Evolutionary conservation across 2,113 vertebrate species (phyloP), one percentile per base, ranked within the genome.

Genomic region (Dasyprocta punctata): DNA sequence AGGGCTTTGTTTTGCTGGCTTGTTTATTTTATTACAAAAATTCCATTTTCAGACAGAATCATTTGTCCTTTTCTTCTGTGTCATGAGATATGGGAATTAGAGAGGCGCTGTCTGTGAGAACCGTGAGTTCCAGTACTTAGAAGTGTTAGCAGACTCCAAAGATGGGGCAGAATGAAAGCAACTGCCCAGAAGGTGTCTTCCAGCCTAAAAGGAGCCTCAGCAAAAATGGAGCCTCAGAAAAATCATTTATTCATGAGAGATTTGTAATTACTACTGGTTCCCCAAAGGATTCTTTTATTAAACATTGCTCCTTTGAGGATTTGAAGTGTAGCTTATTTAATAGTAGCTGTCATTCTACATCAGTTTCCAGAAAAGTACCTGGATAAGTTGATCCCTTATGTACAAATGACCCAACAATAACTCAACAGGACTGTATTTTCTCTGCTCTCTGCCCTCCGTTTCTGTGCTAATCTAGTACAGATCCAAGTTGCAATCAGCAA

Each of bases 281-380:
- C 36, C 49, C 67, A 56, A 89, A 86, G 56, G 33, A 73, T 89
- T 94, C 56, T 90, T 86, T 88, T 47, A 91, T 89, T 30, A 86
- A 95, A 49, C 3, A 82, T 17, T 60, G 49, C 19, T 91, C 56
- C 41, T 89, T 22, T 63, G 67, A 92, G 36, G 33, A 56, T 52
- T 75, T 94, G 85, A 38, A 81, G 92, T 60, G n/a, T 10, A 81
- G 36, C 54, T 95, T 92, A 63, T 91, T 77, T 75, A 8, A 93
- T 28, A 89, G 3, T 86, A 91, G 75, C 47, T 93, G 30, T 78
- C 89, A 95, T 88, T 94, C 86, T 38, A 33, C 61, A 17, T 78
- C 77, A 80, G 38, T 44, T 86, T 92, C 86, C 65, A 52, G 67
- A 86, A 89, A 95, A 61, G 5, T 28, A 10, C 89, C 61, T 95